These are phyloP conservation scores for Apeira syringaria DNA, from an alignment of 2,888 invertebrate species.

Conservation along the genomic window DNA sequence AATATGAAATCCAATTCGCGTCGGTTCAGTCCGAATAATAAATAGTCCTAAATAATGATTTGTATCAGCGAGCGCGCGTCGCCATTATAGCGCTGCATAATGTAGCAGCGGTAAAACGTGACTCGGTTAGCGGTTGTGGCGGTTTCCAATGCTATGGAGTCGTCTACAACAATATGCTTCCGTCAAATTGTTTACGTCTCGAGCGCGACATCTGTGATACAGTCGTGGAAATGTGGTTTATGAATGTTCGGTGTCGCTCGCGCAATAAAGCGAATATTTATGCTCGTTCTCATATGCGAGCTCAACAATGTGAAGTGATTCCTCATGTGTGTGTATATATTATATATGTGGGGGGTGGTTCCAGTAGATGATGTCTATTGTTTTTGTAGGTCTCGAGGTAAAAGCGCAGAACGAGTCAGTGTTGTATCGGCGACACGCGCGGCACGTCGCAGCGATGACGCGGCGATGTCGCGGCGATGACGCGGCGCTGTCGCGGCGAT, in stretches of 20 bases:
- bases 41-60: conserved; percentile 13
- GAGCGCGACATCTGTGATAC: conserved; percentile 12
- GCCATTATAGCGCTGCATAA: conserved; percentile 11
- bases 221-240: conserved; percentile 20
- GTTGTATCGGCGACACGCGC: conserved; percentile 44
- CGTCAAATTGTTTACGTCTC: conserved; percentile 20
- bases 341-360: too few species aligned
- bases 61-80: conserved; percentile 12
- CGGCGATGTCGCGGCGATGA: conserved; percentile 74
- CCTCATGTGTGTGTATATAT: too few species aligned
- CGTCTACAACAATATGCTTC: conserved; percentile 12
- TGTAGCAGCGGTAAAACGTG: conserved; percentile 12
- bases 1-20: conserved; percentile 19
- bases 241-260: conserved; percentile 19
- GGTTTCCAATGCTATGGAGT: background rate
- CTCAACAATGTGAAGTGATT: too few species aligned
- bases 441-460: conserved; percentile 74
- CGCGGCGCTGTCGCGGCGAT: conserved; percentile 72
- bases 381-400: conserved; percentile 38
- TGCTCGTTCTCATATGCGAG: conserved; percentile 6
- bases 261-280: conserved; percentile 17
- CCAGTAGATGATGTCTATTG: background rate
- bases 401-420: conserved; percentile 30
- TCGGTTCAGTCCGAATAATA: conserved; percentile 14
- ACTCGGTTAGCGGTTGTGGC: conserved; percentile 3